Percentiles rank a stretch among this genome's conserved stretches.
Evolutionary conservation across 2,797 vertebrate species (phyloP).

Genomic region (Darevskia nairensis): DNA sequence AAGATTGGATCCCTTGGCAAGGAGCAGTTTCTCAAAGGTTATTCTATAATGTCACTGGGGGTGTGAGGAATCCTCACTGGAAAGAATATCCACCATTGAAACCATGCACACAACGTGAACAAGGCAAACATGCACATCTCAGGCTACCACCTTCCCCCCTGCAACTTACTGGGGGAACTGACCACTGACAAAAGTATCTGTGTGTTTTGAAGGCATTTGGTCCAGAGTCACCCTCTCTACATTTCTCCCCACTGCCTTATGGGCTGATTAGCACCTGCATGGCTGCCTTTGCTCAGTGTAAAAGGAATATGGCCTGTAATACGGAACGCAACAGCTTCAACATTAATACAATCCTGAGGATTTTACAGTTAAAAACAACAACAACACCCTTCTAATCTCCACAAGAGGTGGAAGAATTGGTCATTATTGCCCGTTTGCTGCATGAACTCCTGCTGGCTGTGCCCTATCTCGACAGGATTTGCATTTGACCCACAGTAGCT

Average conservation of each 20-base stretch:
- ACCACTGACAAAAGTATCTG: too few species aligned
- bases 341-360: background rate
- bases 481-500: background rate
- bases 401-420: background rate
- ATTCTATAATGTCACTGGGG: background rate
- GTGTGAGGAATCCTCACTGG: background rate
- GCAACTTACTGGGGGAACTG: background rate
- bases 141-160: background rate
- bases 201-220: background rate
- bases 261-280: too few species aligned
- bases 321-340: background rate
- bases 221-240: background rate
- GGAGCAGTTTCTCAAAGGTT: background rate
- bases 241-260: too few species aligned
- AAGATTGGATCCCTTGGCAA: background rate
- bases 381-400: background rate
- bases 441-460: background rate
- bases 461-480: background rate
- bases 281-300: background rate
- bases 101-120: background rate
- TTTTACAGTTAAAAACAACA: background rate
- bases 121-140: background rate
- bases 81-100: background rate
- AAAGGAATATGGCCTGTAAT: background rate
- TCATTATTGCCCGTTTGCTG: background rate